A percentile compares a stretch with the other conserved stretches of the same genome.
Conservation (phyloP, 2,113 vertebrate species). For the Microcebus murinus region DNA sequence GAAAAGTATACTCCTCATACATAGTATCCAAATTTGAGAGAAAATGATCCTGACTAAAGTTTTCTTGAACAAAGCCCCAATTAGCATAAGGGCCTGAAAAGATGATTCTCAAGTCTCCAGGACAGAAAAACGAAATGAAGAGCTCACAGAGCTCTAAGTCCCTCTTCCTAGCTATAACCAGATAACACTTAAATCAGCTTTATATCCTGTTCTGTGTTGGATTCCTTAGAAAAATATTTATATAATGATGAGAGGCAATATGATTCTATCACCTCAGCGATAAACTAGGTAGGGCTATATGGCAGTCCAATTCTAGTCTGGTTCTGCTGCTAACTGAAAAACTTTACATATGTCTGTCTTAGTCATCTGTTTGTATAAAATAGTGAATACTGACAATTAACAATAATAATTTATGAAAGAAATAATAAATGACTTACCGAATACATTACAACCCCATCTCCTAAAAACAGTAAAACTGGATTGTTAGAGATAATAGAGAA, state of each 20-base stretch:
- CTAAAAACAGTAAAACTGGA: not conserved
- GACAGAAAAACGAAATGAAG: not conserved
- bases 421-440: not conserved
- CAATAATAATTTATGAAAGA: not conserved
- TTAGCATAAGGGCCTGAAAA: not conserved
- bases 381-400: not conserved
- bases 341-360: not conserved
- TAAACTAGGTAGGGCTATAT: fast-evolving
- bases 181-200: not conserved
- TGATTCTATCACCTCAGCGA: not conserved
- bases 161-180: too few species aligned
- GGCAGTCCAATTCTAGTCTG: not conserved
- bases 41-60: not conserved
- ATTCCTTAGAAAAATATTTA: not conserved
- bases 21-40: not conserved
- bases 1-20: not conserved
- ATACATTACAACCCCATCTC: not conserved
- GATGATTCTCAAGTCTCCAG: not conserved
- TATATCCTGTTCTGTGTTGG: not conserved
- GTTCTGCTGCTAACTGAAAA: not conserved
- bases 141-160: not conserved
- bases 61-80: not conserved
- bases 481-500: not conserved
- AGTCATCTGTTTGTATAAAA: conserved; percentile 7
- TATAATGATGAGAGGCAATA: not conserved